These are phyloP conservation scores for Cichladusa arquata DNA, from an alignment of 2,113 vertebrate species.

Conservation along the genomic window DNA sequence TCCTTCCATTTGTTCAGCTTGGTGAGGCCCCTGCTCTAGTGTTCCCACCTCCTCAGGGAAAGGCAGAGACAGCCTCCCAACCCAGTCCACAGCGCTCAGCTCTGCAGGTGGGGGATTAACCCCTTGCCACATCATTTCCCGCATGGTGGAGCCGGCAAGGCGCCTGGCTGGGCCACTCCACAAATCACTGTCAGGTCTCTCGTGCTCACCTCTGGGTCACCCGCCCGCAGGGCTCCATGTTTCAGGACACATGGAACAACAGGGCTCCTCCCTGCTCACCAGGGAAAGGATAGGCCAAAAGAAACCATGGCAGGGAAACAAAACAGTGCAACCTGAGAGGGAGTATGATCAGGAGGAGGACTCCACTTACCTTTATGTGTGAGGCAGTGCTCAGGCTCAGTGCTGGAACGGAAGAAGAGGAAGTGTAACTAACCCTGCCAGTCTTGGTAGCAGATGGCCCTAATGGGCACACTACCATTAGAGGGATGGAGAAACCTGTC, in stretches of 20 bases:
- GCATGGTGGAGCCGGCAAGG: background rate
- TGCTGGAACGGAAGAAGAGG: slow-evolving; percentile 47
- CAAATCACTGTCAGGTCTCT: slow-evolving; percentile 27
- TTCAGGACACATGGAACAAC: background rate
- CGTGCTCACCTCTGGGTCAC: background rate
- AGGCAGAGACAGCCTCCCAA: background rate
- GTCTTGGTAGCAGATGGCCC: background rate
- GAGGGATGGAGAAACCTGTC: background rate
- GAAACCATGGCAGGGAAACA: background rate
- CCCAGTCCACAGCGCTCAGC: background rate
- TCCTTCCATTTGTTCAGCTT: slow-evolving; percentile 28
- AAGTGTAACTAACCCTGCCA: background rate
- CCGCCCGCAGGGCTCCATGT: background rate
- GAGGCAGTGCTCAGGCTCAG: slow-evolving; percentile 24
- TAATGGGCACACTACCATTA: background rate
- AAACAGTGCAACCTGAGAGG: background rate
- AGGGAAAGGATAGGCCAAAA: background rate
- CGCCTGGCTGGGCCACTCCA: background rate
- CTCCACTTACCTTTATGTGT: slow-evolving; percentile 67
- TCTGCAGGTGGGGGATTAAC: slow-evolving; percentile 48
- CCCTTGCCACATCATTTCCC: slow-evolving; percentile 7
- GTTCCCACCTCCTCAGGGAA: background rate
- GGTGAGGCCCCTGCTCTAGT: slow-evolving; percentile 13
- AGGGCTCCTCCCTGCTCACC: background rate
- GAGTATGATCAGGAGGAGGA: background rate